phyloP scores from a whole-genome alignment of 2,888 invertebrate genomes.

The Dynastes grantii region DNA sequence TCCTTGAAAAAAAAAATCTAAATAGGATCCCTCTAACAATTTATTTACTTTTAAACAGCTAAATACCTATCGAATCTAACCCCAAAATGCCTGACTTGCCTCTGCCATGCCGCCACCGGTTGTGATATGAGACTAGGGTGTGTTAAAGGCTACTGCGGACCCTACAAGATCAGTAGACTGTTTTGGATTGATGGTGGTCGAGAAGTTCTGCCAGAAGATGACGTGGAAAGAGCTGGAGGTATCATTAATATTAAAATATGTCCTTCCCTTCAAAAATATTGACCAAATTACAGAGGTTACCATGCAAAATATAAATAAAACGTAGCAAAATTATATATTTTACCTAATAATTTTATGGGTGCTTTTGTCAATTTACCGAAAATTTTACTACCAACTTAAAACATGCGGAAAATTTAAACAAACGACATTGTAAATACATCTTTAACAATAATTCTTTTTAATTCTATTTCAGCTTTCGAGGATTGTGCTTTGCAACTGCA shows the following conservation, averaged over 20 bases:
- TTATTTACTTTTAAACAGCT: not conserved
- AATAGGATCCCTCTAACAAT: not conserved
- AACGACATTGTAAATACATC: not conserved
- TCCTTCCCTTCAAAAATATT: not conserved
- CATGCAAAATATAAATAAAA: not conserved
- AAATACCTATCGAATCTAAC: slow-evolving; percentile 61
- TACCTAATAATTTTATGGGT: not conserved
- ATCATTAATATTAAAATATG: slow-evolving; percentile 13
- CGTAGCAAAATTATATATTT: too few relatives aligned
- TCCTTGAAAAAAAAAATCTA: too few relatives aligned
- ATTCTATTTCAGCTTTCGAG: slow-evolving; percentile 73
- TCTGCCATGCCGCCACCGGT: slow-evolving; percentile 75
- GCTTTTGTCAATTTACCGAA: not conserved
- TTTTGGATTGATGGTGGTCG: slow-evolving; percentile 80
- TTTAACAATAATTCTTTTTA: not conserved
- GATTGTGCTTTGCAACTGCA: slow-evolving; percentile 76
- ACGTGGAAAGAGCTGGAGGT: slow-evolving; percentile 72
- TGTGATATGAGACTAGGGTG: slow-evolving; percentile 74
- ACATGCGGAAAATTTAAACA: not conserved
- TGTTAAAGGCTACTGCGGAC: slow-evolving; percentile 76
- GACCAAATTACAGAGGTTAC: not conserved
- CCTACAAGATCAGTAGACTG: slow-evolving; percentile 76
- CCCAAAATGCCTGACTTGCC: slow-evolving; percentile 74
- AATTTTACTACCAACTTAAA: not conserved
- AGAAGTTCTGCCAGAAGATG: slow-evolving; percentile 75